Conservation (phyloP, 2,888 invertebrate genomes). For the Drosophila neotestacea region DNA sequence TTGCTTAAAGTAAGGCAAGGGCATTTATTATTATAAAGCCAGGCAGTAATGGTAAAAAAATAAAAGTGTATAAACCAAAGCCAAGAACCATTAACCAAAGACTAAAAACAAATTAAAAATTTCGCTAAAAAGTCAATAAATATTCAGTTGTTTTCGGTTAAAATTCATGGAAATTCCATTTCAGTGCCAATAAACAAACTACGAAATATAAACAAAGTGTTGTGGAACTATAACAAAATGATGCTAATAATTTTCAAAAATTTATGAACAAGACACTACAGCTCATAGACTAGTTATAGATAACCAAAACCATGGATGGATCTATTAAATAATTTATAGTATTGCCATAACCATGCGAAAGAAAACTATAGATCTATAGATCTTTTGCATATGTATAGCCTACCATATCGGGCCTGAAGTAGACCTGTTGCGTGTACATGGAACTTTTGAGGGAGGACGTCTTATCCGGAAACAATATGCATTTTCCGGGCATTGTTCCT, state of each 20-base stretch:
- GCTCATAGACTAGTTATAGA: constrained; percentile 7
- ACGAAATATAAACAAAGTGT: constrained; percentile 17
- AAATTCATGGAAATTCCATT: constrained; percentile 11
- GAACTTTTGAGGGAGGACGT: constrained; percentile 80
- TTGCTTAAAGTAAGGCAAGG: constrained; percentile 30
- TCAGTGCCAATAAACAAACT: constrained; percentile 11
- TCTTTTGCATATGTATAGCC: constrained; percentile 58
- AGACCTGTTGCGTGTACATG: constrained; percentile 79
- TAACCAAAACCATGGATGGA: constrained; percentile 48
- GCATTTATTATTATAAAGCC: constrained; percentile 27
- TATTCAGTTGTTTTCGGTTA: not conserved
- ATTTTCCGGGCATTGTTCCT: constrained; percentile 71
- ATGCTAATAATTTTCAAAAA: not conserved
- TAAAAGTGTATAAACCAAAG: constrained; percentile 19
- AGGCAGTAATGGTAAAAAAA: constrained; percentile 19
- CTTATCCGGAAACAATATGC: constrained; percentile 79
- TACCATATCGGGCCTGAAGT: constrained; percentile 83
- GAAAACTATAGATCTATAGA: constrained; percentile 43
- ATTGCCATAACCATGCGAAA: constrained; percentile 70
- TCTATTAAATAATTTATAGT: constrained; percentile 16
- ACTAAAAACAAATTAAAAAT: constrained; percentile 1
- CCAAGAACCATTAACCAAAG: constrained; percentile 34
- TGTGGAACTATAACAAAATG: not conserved
- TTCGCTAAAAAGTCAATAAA: not conserved
- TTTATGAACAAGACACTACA: constrained; percentile 11